These are phyloP conservation scores for Candoia aspera DNA, from an alignment of 2,113 vertebrate genomes.

Conservation along the genomic window DNA sequence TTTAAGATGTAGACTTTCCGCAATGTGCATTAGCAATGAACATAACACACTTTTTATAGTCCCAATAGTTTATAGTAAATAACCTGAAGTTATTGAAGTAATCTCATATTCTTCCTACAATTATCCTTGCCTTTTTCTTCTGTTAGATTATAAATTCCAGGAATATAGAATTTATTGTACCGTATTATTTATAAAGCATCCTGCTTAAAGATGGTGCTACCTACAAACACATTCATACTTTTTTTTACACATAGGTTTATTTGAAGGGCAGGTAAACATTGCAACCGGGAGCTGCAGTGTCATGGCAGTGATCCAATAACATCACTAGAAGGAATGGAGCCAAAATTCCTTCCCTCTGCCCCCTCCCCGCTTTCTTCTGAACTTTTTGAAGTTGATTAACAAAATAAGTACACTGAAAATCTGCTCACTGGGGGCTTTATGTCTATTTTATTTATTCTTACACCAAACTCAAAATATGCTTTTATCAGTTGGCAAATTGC, in stretches of 20 bases:
- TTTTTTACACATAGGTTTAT: not conserved
- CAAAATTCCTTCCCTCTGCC: not conserved
- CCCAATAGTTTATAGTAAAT: not conserved
- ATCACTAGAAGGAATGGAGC: not conserved
- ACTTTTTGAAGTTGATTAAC: not conserved
- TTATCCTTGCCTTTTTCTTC: not conserved
- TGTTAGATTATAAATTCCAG: not conserved
- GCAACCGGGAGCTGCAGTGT: not conserved
- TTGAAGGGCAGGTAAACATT: not conserved
- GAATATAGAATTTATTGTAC: not conserved
- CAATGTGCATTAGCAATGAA: not conserved
- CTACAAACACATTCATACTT: not conserved
- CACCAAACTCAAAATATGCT: not conserved
- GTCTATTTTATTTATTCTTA: not conserved
- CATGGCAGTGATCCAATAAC: not conserved
- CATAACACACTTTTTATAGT: not conserved
- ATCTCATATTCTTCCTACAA: not conserved
- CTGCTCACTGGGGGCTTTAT: not conserved
- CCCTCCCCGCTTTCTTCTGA: not conserved
- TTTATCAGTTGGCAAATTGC: not conserved
- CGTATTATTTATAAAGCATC: not conserved
- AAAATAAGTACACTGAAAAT: not conserved
- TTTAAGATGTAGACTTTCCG: not conserved
- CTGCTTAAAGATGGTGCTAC: not conserved
- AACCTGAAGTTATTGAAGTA: not conserved